Conservation (phyloP, 2,797 vertebrate species). For the Acipenser transmontanus region DNA sequence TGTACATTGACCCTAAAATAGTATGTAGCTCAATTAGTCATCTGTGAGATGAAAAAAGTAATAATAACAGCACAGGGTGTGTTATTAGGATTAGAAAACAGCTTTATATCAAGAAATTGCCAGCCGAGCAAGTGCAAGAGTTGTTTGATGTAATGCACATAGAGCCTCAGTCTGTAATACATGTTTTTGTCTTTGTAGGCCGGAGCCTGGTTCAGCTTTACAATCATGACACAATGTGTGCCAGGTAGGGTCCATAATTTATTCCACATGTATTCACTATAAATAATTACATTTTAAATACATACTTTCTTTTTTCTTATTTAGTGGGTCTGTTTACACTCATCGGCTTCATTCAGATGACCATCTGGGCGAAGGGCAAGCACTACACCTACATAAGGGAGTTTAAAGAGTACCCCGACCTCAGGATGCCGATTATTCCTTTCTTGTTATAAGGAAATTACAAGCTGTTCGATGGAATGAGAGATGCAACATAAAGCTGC, state of each 20-base stretch:
- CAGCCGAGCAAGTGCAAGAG: no score
- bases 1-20: no score
- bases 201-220: constrained; percentile 73
- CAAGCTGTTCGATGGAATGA: neutral
- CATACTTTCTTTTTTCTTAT: constrained; percentile 15
- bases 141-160: no score
- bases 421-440: constrained; percentile 66
- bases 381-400: constrained; percentile 73
- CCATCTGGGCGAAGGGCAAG: constrained; percentile 75
- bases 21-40: neutral
- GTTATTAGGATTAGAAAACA: no score
- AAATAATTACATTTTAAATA: no score
- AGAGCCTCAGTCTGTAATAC: no score
- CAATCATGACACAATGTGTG: constrained; percentile 78
- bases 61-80: neutral
- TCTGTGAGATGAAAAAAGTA: neutral
- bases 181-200: constrained; percentile 42
- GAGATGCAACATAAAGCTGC: neutral
- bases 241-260: constrained; percentile 48
- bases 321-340: constrained; percentile 64
- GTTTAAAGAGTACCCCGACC: constrained; percentile 76
- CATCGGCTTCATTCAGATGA: constrained; percentile 69
- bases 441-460: constrained; percentile 54
- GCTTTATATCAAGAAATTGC: no score
- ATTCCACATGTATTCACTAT: no score